A percentile compares a stretch with the other conserved stretches of the same genome.
These are phyloP conservation scores for Hippasteria phrygiana DNA, from an alignment of 53 echinoderm and acorn worm genomes.

Conservation along the genomic window DNA sequence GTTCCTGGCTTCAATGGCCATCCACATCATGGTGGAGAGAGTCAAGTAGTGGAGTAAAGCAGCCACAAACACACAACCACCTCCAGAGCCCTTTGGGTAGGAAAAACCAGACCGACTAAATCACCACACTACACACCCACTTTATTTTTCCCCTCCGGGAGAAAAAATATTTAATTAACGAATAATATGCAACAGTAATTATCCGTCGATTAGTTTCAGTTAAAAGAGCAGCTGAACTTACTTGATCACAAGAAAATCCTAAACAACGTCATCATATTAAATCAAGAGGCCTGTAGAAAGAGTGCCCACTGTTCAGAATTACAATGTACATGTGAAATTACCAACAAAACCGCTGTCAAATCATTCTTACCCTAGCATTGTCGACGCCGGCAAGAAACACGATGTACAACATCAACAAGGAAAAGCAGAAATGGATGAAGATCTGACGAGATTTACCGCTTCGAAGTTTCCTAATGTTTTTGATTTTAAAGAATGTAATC, in stretches of 20 bases:
- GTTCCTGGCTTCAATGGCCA: slow-evolving; percentile 86
- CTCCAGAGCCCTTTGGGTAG: not conserved
- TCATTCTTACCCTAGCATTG: slow-evolving; percentile 22
- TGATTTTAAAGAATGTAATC: no score
- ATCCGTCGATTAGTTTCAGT: not conserved
- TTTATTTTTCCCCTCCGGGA: no score
- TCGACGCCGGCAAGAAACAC: slow-evolving; percentile 82
- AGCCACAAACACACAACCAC: slow-evolving; percentile 77
- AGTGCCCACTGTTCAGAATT: no score
- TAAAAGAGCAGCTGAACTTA: no score
- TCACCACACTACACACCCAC: no score
- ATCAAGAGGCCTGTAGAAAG: no score
- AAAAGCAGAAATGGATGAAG: slow-evolving; percentile 81
- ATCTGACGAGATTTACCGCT: slow-evolving; percentile 77
- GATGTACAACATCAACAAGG: slow-evolving; percentile 78
- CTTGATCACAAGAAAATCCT: not conserved
- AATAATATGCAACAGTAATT: no score
- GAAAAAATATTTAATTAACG: no score
- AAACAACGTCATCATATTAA: no score
- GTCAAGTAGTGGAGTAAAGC: slow-evolving; percentile 87
- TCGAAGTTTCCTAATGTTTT: slow-evolving; percentile 73
- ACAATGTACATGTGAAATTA: no score
- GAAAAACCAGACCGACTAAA: not conserved
- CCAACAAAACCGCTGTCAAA: not conserved
- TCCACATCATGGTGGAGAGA: slow-evolving; percentile 85